These are phyloP conservation scores for Rhagoletis pomonella DNA, from an alignment of 1,140 invertebrate species.

Conservation along the genomic window DNA sequence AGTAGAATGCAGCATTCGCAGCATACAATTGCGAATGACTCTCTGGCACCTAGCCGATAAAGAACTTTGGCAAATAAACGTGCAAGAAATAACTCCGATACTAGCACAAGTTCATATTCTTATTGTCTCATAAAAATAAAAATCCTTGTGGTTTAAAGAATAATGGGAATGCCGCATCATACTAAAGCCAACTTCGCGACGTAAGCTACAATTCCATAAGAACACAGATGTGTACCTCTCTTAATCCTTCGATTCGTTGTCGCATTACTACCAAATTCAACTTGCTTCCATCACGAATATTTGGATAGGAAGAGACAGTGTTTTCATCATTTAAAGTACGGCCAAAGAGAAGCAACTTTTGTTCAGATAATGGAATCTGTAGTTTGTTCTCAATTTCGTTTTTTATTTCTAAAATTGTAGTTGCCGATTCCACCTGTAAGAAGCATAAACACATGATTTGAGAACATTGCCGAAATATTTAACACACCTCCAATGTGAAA, in stretches of 20 bases:
- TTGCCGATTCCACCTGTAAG: slow-evolving; percentile 68
- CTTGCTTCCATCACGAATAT: slow-evolving; percentile 76
- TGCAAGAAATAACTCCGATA: too few species aligned
- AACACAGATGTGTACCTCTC: slow-evolving; percentile 59
- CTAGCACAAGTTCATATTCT: too few species aligned
- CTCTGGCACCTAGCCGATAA: too few species aligned
- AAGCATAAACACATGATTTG: not conserved
- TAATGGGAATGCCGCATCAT: too few species aligned
- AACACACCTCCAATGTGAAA: slow-evolving; percentile 73
- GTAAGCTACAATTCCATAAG: too few species aligned
- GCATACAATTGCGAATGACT: too few species aligned
- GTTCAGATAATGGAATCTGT: slow-evolving; percentile 74
- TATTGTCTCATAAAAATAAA: too few species aligned
- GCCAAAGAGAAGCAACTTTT: slow-evolving; percentile 75
- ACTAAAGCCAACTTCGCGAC: too few species aligned
- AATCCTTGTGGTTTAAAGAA: too few species aligned
- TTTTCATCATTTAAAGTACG: slow-evolving; percentile 75
- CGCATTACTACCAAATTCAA: slow-evolving; percentile 75
- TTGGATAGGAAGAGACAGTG: slow-evolving; percentile 74
- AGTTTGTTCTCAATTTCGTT: slow-evolving; percentile 74
- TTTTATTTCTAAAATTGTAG: slow-evolving; percentile 75
- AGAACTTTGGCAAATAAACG: too few species aligned
- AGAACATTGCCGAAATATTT: not conserved
- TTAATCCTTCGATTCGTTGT: slow-evolving; percentile 70
- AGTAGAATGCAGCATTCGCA: too few species aligned